phyloP scores from a whole-genome alignment of 92 coral and sea anemone genomes.

The Zoanthus sansibaricus region DNA sequence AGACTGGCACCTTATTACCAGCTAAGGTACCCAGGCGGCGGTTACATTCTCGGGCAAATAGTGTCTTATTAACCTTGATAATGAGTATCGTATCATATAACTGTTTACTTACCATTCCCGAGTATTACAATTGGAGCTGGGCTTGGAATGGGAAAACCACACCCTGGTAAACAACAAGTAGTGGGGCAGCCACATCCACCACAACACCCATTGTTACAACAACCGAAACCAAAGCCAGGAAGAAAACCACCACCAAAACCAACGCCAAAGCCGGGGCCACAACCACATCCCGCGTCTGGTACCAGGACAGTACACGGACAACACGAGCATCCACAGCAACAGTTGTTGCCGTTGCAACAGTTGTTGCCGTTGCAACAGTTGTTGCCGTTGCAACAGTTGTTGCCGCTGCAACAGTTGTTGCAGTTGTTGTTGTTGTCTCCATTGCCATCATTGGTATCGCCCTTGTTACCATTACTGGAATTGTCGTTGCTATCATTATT shows the following conservation, averaged over 20 bases:
- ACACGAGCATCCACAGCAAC: constrained; percentile 21
- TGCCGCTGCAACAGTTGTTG: neutral
- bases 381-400: neutral
- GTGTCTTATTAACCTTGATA: too few species aligned
- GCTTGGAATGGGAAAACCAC: neutral
- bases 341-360: neutral
- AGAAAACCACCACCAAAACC: neutral
- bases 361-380: neutral
- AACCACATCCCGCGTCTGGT: constrained; percentile 24
- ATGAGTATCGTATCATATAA: neutral
- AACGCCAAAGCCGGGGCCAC: constrained; percentile 8
- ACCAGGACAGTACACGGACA: constrained; percentile 37
- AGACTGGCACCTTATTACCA: neutral
- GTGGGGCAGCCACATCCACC: neutral
- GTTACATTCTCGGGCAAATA: too few species aligned
- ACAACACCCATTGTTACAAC: neutral
- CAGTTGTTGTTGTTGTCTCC: neutral
- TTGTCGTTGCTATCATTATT: neutral
- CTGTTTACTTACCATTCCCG: constrained; percentile 13
- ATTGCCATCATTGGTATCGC: neutral
- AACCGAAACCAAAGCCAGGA: neutral
- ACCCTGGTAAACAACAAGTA: neutral
- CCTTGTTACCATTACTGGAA: neutral
- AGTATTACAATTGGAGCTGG: constrained; percentile 14
- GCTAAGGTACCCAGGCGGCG: neutral